Conservation (phyloP, 2,797 vertebrate genomes). For the Aldrovandia affinis region DNA sequence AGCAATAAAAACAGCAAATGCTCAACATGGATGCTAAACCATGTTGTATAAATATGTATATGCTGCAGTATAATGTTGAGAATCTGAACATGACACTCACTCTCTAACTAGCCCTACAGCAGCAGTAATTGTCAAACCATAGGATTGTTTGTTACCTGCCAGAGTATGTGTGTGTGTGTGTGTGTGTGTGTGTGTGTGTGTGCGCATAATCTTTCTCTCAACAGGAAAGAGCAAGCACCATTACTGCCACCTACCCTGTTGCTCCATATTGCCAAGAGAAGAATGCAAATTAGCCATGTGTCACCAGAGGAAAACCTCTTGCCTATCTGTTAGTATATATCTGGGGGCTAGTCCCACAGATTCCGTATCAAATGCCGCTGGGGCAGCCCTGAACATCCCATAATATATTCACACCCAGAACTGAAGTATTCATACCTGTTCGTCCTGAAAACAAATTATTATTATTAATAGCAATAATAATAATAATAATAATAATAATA, state of each 20-base stretch:
- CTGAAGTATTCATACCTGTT: not conserved
- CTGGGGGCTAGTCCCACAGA: not conserved
- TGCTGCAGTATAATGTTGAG: not conserved
- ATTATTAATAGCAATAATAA: no score
- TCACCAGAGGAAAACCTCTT: slow-evolving; percentile 8
- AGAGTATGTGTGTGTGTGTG: not conserved
- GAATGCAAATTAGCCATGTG: slow-evolving; percentile 49
- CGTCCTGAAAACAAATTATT: not conserved
- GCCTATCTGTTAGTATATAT: slow-evolving; percentile 10
- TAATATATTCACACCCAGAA: not conserved
- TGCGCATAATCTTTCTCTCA: not conserved
- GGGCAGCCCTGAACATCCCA: not conserved
- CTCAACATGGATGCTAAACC: not conserved
- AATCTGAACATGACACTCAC: not conserved
- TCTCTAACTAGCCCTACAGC: not conserved
- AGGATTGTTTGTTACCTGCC: not conserved
- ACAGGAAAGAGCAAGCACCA: not conserved
- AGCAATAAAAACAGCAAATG: not conserved
- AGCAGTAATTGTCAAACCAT: not conserved
- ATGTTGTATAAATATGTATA: not conserved
- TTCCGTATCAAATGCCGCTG: not conserved
- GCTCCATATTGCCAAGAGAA: slow-evolving; percentile 15
- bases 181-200: not conserved
- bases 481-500: not conserved
- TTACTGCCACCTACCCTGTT: slow-evolving; percentile 4